A percentile compares a stretch with the other conserved stretches of the same genome.
phyloP scores from a whole-genome alignment of 2,113 vertebrate species.

The Siniperca knerii region DNA sequence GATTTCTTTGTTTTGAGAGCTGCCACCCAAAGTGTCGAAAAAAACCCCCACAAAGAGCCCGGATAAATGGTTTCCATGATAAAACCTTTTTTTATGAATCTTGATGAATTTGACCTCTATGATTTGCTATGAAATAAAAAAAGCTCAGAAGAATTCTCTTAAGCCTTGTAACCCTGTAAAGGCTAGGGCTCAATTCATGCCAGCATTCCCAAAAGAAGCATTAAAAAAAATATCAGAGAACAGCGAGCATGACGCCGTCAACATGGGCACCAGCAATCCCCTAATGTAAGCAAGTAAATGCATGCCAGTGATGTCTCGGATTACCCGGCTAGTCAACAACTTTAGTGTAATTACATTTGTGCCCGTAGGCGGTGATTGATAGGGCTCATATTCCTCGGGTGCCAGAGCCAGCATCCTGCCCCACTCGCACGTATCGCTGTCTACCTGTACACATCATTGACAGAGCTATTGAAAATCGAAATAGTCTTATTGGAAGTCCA shows the following conservation, averaged over 20 bases:
- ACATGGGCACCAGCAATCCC: constrained; percentile 68
- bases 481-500: constrained; percentile 54
- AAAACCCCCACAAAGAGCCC: not conserved
- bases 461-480: constrained; percentile 62
- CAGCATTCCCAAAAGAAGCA: constrained; percentile 20
- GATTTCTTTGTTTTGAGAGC: not conserved
- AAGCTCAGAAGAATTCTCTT: not conserved
- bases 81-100: not conserved
- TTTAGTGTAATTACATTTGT: constrained; percentile 80
- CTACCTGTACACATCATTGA: constrained; percentile 50
- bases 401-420: constrained; percentile 44
- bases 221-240: constrained; percentile 49
- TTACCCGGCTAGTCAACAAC: constrained; percentile 76
- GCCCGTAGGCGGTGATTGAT: constrained; percentile 76
- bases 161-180: not conserved
- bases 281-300: constrained; percentile 69
- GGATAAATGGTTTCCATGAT: not conserved
- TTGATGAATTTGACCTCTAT: constrained; percentile 6
- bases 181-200: constrained; percentile 13
- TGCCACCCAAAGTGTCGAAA: not conserved
- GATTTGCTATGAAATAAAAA: not conserved
- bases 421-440: constrained; percentile 30
- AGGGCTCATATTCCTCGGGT: constrained; percentile 72
- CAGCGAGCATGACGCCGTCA: constrained; percentile 11
- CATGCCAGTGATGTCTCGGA: constrained; percentile 66